Base-by-base conservation (phyloP, 2,113 vertebrate species). In the Phocoena sinus region DNA sequence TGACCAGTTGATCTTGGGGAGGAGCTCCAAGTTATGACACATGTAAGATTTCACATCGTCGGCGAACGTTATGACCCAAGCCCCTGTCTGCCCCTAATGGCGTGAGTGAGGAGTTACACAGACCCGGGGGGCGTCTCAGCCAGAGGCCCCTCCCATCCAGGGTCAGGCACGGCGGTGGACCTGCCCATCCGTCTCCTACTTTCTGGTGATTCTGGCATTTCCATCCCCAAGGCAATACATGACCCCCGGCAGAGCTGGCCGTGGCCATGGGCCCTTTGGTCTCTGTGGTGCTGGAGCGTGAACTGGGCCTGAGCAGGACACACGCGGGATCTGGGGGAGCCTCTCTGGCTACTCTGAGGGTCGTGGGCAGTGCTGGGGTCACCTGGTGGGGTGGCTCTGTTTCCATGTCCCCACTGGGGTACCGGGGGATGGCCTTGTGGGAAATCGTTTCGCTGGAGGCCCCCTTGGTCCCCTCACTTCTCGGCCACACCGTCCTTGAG, bases 151-250 rank as follows among this genome's bases (percentile, higher is more conserved):
- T 12, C 13, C 77, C 53, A 58, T 5, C 21, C 77, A 15, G 11
- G 21, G 50, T 58, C n/a, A 25, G n/a, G 33, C 53, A 25, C 0
- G 6, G 21, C 3, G 14, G 14, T 60, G 23, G n/a, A 18, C 2
- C 0, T 5, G 14, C 31, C 9, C 14, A 0, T 10, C 8, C 2
- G 9, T 18, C 79, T 81, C 56, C 14, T 0, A 4, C 15, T 11
- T 38, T 60, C 25, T 60, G n/a, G 23, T 38, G n/a, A 36, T n/a
- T 60, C 79, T 60, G 79, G n/a, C 36, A 36, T 36, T 36, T 36
- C 36, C 36, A 36, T 36, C 36, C 36, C 36, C 36, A 36, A 36
- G 36, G 36, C 36, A 36, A 36, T 36, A 36, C 36, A 36, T 36
- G 36, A 36, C 36, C 36, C 36, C 13, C 13, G 15, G 13, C n/a